phyloP scores from a whole-genome alignment of 2,113 vertebrate genomes.

The Nothoprocta pentlandii region DNA sequence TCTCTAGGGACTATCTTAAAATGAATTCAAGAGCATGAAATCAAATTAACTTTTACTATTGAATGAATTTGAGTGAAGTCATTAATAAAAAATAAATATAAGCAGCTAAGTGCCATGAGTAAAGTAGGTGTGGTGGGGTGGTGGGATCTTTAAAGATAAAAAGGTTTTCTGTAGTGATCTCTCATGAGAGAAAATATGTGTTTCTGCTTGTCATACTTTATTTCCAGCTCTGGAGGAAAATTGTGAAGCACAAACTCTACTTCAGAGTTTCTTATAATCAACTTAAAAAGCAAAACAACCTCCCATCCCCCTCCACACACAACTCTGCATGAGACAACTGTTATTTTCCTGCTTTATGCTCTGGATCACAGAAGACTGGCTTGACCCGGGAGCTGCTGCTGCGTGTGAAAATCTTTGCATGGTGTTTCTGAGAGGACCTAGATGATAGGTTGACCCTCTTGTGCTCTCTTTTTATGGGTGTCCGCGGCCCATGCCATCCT shows the following conservation, averaged over 20 bases:
- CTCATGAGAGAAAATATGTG: no score
- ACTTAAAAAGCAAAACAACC: neutral
- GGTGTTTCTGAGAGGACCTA: neutral
- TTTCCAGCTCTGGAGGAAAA: neutral
- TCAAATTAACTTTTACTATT: neutral
- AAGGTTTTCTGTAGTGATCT: neutral
- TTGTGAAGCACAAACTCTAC: neutral
- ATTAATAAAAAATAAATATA: neutral
- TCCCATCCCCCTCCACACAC: no score
- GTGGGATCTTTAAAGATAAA: neutral
- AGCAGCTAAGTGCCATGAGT: neutral
- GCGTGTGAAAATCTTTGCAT: neutral
- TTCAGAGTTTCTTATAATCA: neutral
- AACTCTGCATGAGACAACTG: neutral
- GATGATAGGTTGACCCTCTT: neutral
- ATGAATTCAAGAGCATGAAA: neutral
- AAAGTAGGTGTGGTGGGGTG: neutral
- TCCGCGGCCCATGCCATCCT: neutral
- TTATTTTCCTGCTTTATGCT: neutral
- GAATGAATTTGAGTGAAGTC: neutral
- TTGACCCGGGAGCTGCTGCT: neutral
- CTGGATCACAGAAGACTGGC: neutral
- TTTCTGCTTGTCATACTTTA: neutral
- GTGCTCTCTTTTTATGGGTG: accelerated
- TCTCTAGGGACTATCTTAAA: neutral